These are phyloP conservation scores for Labeo rohita DNA, from an alignment of 2,113 vertebrate genomes.

Conservation along the genomic window DNA sequence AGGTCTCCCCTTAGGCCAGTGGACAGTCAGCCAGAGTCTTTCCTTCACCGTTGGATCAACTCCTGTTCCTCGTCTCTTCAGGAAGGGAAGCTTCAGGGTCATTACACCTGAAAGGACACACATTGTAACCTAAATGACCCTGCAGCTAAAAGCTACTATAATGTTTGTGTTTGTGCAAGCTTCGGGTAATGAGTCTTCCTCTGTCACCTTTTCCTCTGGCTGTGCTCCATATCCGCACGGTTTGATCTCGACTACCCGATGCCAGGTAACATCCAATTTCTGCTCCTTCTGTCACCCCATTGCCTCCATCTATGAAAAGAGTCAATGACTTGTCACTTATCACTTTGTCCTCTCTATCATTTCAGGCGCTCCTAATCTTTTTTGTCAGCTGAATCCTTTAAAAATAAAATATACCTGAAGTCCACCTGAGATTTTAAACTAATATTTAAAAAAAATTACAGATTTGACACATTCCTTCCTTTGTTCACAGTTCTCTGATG, in stretches of 20 bases:
- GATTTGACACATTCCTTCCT: neutral
- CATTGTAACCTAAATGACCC: neutral
- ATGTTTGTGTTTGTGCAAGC: neutral
- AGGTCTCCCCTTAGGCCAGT: slow-evolving; percentile 82
- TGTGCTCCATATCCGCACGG: slow-evolving; percentile 89
- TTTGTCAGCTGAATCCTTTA: neutral
- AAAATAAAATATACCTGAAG: neutral
- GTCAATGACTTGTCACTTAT: slow-evolving; percentile 36
- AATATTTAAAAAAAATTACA: neutral
- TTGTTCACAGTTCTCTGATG: neutral
- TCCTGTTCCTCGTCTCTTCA: slow-evolving; percentile 85
- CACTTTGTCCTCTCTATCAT: neutral
- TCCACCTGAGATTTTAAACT: neutral
- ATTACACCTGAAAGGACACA: slow-evolving; percentile 74
- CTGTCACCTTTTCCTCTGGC: slow-evolving; percentile 85
- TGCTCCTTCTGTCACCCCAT: slow-evolving; percentile 65
- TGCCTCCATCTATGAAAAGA: slow-evolving; percentile 63
- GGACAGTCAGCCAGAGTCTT: slow-evolving; percentile 91
- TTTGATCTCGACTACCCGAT: slow-evolving; percentile 97
- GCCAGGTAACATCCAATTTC: slow-evolving; percentile 82
- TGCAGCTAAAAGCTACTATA: neutral
- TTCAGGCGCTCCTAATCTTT: neutral
- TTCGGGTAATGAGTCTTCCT: neutral
- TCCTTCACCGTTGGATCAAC: slow-evolving; percentile 87
- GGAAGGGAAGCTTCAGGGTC: slow-evolving; percentile 88